phyloP scores from a whole-genome alignment of 2,113 vertebrate species.

The Crotalus tigris region DNA sequence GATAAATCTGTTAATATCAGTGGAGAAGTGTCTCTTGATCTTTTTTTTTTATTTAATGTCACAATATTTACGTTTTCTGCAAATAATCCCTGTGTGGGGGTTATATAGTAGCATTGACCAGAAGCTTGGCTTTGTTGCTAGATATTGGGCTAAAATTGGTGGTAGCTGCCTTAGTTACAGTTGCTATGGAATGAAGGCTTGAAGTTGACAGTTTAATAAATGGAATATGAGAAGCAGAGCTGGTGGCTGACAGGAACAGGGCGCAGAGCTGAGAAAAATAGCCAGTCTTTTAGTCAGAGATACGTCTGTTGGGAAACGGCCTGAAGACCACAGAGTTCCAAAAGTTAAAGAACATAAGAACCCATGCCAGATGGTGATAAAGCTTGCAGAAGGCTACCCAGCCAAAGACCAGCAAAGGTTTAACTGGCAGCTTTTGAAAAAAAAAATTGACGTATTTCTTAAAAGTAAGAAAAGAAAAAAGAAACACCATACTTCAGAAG shows the following conservation, averaged over 20 bases:
- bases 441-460: not conserved
- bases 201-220: not conserved
- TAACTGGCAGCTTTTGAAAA: not conserved
- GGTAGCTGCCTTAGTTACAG: not conserved
- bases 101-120: not conserved
- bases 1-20: not conserved
- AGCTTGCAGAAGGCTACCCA: not conserved
- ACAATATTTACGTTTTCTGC: not conserved
- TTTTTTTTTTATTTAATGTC: not conserved
- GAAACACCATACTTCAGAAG: not conserved
- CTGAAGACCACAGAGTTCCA: not conserved
- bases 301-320: not conserved
- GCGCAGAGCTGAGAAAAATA: not conserved
- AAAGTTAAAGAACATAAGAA: not conserved
- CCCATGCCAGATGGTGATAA: not conserved
- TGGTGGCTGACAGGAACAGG: not conserved
- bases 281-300: not conserved
- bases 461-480: not conserved
- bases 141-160: not conserved
- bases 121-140: not conserved
- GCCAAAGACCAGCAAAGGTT: not conserved
- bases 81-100: not conserved
- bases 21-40: not conserved
- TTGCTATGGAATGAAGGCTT: not conserved
- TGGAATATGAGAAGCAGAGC: not conserved